A percentile compares a stretch with the other conserved stretches of the same genome.
Conservation (phyloP, 2,113 vertebrate genomes). For the Thunnus thynnus region DNA sequence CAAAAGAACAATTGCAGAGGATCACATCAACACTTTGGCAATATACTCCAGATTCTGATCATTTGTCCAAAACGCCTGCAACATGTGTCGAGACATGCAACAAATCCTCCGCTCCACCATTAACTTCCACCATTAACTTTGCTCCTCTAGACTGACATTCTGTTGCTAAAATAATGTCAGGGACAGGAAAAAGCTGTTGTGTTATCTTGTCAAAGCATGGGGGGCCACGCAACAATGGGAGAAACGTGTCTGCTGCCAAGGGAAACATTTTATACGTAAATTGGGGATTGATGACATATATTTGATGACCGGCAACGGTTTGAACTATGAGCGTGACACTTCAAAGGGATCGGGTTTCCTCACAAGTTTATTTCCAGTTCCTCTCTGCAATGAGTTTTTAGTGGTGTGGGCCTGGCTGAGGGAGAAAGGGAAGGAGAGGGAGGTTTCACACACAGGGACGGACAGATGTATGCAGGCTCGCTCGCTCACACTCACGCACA, state of each 20-base stretch:
- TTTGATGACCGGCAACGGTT: constrained; percentile 71
- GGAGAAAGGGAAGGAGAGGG: constrained; percentile 58
- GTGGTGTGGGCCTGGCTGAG: constrained; percentile 68
- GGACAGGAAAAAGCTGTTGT: constrained; percentile 63
- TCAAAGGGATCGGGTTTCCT: constrained; percentile 79
- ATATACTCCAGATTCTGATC: constrained; percentile 43
- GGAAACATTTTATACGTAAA: constrained; percentile 68
- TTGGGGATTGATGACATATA: constrained; percentile 68
- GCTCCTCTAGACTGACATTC: constrained; percentile 20
- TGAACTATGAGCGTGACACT: constrained; percentile 61
- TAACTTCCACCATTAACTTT: background rate
- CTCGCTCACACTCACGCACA: constrained; percentile 14
- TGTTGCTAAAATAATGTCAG: constrained; percentile 51
- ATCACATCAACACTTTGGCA: constrained; percentile 54
- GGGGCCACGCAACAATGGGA: constrained; percentile 47
- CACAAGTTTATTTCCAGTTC: constrained; percentile 76
- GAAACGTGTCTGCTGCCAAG: constrained; percentile 32
- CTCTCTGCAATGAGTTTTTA: constrained; percentile 68
- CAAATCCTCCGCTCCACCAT: background rate
- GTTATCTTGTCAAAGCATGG: constrained; percentile 63
- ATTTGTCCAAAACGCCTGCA: constrained; percentile 40
- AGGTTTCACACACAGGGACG: constrained; percentile 50
- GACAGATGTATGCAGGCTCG: constrained; percentile 52
- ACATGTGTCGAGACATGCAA: constrained; percentile 23
- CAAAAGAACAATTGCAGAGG: constrained; percentile 53